Evolutionary conservation across 2,797 vertebrate species (phyloP).

Genomic region (Allobates femoralis): DNA sequence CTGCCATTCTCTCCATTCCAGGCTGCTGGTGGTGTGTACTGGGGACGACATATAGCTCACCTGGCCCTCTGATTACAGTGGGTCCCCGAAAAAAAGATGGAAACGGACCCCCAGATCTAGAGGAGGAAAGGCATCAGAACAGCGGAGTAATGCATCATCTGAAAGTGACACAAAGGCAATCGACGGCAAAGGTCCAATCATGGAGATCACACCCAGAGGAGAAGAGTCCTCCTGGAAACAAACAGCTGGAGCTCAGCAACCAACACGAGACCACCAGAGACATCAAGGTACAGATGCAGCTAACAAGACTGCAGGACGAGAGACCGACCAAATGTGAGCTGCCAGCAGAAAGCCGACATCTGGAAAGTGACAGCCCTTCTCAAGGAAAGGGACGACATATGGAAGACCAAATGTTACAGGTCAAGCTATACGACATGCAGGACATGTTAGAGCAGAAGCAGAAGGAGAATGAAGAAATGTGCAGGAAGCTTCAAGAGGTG

Average conservation of each 20-base stretch:
- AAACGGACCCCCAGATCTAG: not conserved
- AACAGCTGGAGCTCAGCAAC: not conserved
- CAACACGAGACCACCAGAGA: not conserved
- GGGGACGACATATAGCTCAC: not conserved
- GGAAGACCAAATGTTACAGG: conserved; percentile 65
- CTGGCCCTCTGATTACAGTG: conserved; percentile 35
- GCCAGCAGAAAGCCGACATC: not conserved
- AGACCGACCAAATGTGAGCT: not conserved
- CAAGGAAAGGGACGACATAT: not conserved
- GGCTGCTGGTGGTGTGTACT: conserved; percentile 42
- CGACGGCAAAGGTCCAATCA: conserved; percentile 18
- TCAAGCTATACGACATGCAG: conserved; percentile 75
- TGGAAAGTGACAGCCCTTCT: not conserved
- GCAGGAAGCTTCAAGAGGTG: conserved; percentile 87
- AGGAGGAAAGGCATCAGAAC: not conserved
- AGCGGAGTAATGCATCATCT: not conserved
- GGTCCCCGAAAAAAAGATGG: conserved; percentile 15
- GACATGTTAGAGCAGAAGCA: conserved; percentile 76
- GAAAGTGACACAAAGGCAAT: not conserved
- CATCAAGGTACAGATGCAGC: conserved; percentile 9
- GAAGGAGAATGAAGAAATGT: conserved; percentile 75
- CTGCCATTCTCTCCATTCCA: not conserved
- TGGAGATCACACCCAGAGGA: not conserved
- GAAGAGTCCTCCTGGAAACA: conserved; percentile 3
- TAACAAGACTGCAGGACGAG: not conserved